A percentile compares a stretch with the other conserved stretches of the same genome.
Conservation (phyloP, 2,113 vertebrate species). For the Python bivittatus region DNA sequence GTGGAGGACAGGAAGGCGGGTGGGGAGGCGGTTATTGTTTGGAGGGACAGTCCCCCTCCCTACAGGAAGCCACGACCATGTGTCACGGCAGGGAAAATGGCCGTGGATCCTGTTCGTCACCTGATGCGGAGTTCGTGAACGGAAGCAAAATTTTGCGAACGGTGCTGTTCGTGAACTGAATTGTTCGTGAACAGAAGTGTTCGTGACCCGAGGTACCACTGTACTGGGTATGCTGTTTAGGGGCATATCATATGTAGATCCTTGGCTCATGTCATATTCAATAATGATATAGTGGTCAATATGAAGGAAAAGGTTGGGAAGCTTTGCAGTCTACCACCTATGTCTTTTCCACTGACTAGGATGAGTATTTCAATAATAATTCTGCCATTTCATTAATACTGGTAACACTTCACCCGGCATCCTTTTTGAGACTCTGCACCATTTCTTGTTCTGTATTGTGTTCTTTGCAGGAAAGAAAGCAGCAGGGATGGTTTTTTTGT, state of each 20-base stretch:
- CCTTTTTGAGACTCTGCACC: background rate
- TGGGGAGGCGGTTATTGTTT: no score
- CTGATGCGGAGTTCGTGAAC: no score
- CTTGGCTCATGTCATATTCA: background rate
- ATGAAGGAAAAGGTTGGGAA: background rate
- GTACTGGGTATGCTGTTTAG: background rate
- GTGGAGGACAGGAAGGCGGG: no score
- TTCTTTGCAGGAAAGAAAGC: background rate
- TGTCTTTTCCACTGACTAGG: background rate
- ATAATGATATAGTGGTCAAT: background rate
- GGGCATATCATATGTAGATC: background rate
- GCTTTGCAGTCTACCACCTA: background rate
- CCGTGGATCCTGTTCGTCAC: no score
- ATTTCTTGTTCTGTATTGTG: background rate
- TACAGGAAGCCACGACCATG: no score
- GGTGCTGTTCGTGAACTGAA: no score
- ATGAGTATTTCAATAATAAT: background rate
- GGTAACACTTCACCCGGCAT: background rate
- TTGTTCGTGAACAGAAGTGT: no score
- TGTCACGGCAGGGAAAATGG: no score
- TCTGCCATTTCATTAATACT: background rate
- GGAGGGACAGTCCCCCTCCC: no score
- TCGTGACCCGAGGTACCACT: no score
- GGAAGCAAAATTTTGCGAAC: no score
- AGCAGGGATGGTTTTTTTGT: background rate